These are phyloP conservation scores for Vespertilio murinus DNA, from an alignment of 2,797 vertebrate genomes.

Conservation along the genomic window DNA sequence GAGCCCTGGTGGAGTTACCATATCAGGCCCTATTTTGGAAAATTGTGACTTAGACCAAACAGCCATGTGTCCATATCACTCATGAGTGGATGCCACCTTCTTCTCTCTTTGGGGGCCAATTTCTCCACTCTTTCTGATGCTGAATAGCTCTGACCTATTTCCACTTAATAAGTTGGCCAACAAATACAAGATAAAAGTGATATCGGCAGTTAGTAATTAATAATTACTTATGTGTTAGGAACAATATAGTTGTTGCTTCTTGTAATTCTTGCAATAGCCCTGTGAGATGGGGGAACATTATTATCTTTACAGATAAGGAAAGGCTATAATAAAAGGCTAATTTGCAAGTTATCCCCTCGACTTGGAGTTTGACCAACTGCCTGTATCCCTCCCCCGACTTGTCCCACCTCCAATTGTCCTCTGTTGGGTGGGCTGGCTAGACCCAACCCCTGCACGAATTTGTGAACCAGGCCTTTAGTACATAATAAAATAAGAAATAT, in stretches of 20 bases:
- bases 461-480: no score
- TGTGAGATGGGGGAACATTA: not conserved
- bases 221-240: slow-evolving; percentile 19
- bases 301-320: slow-evolving; percentile 4
- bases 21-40: not conserved
- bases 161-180: not conserved
- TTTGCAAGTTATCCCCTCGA: no score
- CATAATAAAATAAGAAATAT: slow-evolving; percentile 20
- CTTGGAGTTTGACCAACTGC: no score
- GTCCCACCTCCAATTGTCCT: no score
- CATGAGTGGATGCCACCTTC: not conserved
- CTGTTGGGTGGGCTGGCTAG: no score
- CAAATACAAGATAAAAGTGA: not conserved
- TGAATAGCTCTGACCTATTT: not conserved
- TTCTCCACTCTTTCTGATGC: not conserved
- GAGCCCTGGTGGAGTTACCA: not conserved
- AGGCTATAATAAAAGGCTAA: no score
- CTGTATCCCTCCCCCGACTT: no score
- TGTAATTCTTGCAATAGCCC: not conserved
- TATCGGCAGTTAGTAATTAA: not conserved
- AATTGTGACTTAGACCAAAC: not conserved
- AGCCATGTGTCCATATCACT: not conserved
- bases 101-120: not conserved
- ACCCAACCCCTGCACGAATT: no score
- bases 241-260: not conserved